phyloP scores from a whole-genome alignment of 2,113 vertebrate genomes.

The Puffinus mauretanicus region DNA sequence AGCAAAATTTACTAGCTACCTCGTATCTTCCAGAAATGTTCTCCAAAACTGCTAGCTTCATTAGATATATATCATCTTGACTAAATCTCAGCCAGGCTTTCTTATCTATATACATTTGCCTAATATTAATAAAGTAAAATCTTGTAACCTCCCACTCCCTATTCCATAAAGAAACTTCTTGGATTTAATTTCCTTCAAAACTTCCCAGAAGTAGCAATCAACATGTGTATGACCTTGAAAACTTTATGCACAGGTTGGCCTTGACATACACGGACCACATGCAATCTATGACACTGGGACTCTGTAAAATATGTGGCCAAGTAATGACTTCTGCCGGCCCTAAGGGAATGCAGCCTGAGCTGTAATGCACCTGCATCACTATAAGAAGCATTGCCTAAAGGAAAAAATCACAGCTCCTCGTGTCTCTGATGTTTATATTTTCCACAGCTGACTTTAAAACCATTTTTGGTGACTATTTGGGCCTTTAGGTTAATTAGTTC shows the following conservation, averaged over 20 bases:
- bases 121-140: not conserved
- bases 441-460: not conserved
- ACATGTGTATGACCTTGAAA: not conserved
- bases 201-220: not conserved
- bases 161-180: not conserved
- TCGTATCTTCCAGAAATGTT: not conserved
- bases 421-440: not conserved
- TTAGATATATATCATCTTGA: not conserved
- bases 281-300: not conserved
- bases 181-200: not conserved
- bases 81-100: not conserved
- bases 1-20: slow-evolving; percentile 36
- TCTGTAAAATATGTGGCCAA: not conserved
- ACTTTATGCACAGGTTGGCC: not conserved
- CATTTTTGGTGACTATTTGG: not conserved
- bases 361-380: accelerated
- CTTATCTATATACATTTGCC: not conserved
- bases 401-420: not conserved
- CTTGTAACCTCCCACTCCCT: not conserved
- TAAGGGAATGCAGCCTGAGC: not conserved
- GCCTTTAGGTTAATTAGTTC: not conserved
- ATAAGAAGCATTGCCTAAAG: not conserved
- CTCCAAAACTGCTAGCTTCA: not conserved
- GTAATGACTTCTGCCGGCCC: not conserved
- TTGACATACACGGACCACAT: not conserved